These are phyloP conservation scores for Coptotermes formosanus DNA, from an alignment of 1,140 invertebrate species.

Conservation along the genomic window DNA sequence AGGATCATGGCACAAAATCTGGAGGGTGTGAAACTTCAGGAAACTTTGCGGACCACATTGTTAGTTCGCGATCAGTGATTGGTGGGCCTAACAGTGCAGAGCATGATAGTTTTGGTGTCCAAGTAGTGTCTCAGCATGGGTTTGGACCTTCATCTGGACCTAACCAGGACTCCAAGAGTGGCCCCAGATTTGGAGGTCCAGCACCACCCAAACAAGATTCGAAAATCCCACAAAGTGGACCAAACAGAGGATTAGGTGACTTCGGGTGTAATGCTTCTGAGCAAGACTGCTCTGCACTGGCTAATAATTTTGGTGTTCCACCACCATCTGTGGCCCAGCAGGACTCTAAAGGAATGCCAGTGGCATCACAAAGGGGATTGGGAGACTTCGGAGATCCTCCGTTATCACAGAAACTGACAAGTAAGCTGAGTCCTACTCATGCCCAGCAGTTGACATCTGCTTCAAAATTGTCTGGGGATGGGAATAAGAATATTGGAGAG, in stretches of 20 bases:
- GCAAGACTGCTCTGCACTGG: too few species aligned
- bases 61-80: background rate
- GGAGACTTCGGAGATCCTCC: background rate
- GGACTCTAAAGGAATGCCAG: background rate
- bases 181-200: background rate
- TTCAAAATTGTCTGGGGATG: background rate
- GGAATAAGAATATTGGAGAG: background rate
- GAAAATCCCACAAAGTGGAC: conserved; percentile 38
- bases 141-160: background rate
- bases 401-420: background rate
- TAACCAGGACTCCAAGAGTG: background rate
- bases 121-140: background rate
- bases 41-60: background rate
- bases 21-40: background rate
- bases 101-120: background rate
- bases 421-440: background rate
- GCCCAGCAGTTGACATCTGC: too few species aligned
- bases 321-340: background rate
- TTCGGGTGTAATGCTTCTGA: background rate
- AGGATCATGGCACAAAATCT: background rate
- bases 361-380: background rate
- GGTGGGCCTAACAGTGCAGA: background rate
- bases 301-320: background rate
- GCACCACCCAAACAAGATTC: conserved; percentile 34
- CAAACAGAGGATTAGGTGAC: conserved; percentile 11